Evolutionary conservation across 2,888 invertebrate species (phyloP).

Genomic region (Listrodromus nycthemerus): DNA sequence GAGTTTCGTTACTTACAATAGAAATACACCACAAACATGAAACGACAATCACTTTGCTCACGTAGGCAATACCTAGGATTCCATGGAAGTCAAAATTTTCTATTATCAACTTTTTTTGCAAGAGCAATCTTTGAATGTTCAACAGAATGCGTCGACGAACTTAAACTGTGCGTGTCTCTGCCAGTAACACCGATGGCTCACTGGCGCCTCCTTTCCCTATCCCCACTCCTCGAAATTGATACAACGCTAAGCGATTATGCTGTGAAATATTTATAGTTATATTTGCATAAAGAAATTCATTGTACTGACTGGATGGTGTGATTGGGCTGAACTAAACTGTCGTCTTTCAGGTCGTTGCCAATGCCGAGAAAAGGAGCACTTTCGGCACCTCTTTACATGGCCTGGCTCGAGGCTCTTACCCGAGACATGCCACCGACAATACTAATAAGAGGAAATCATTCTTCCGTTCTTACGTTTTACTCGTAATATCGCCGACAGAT

Average conservation of each 20-base stretch:
- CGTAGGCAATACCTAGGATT: too few relatives aligned
- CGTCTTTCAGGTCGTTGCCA: conserved; percentile 90
- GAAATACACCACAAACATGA: too few relatives aligned
- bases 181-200: neutral
- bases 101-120: too few relatives aligned
- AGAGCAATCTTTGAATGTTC: too few relatives aligned
- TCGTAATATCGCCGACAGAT: conserved; percentile 86
- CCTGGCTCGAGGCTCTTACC: conserved; percentile 97
- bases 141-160: neutral
- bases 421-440: conserved; percentile 95
- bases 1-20: too few relatives aligned
- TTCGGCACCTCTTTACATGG: conserved; percentile 97
- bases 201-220: neutral
- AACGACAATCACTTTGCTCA: too few relatives aligned
- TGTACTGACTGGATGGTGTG: conserved; percentile 2
- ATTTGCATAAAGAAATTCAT: neutral
- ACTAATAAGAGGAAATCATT: conserved; percentile 94
- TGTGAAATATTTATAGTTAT: neutral
- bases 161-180: neutral
- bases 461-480: conserved; percentile 95
- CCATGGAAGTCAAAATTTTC: too few relatives aligned
- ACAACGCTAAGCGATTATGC: neutral
- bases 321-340: conserved; percentile 26
- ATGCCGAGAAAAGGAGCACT: conserved; percentile 96
- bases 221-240: neutral